A percentile compares a stretch with the other conserved stretches of the same genome.
These are phyloP conservation scores for Eupithecia inturbata DNA, from an alignment of 2,888 invertebrate species.

Conservation along the genomic window DNA sequence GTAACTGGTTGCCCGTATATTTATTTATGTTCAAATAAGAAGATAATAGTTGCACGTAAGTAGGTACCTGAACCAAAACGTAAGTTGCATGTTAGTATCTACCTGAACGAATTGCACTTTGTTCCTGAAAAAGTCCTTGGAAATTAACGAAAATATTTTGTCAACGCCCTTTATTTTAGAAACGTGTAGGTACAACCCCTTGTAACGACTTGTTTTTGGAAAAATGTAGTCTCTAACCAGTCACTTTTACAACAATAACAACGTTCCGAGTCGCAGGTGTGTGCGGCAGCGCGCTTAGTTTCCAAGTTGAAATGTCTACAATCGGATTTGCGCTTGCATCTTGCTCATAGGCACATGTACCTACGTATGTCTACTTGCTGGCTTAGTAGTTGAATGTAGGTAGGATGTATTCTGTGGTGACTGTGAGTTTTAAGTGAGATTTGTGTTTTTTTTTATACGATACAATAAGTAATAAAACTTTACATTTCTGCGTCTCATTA, in stretches of 20 bases:
- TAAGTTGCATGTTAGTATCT: too few relatives aligned
- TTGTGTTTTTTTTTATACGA: too few relatives aligned
- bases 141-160: background rate
- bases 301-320: slow-evolving; percentile 23
- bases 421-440: background rate
- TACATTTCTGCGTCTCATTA: background rate
- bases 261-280: slow-evolving; percentile 13
- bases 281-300: slow-evolving; percentile 2
- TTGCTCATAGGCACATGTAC: background rate
- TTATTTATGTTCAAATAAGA: background rate
- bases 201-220: background rate
- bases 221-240: background rate
- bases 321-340: slow-evolving; percentile 8
- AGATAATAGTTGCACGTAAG: background rate
- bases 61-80: too few relatives aligned
- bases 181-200: background rate
- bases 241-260: background rate
- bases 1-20: slow-evolving; percentile 12
- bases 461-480: too few relatives aligned
- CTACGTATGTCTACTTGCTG: background rate
- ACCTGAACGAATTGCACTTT: background rate
- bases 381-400: background rate
- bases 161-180: background rate
- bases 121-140: background rate
- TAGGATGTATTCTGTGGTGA: background rate